These are phyloP conservation scores for Chrysaora quinquecirrha DNA, from an alignment of 30 jellyfish, hydroid and myxozoan species.

Conservation along the genomic window DNA sequence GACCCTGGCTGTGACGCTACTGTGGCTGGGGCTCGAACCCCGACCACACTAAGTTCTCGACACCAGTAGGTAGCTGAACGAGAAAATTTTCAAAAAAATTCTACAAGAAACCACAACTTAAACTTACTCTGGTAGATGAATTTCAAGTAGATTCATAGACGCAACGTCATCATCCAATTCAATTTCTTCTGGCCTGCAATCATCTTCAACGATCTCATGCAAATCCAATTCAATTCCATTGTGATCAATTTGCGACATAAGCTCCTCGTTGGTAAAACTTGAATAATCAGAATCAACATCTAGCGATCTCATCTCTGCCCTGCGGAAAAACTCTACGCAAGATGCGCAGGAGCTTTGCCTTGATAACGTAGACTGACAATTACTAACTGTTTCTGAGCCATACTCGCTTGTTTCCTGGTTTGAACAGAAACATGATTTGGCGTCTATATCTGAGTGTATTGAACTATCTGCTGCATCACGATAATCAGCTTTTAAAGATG, in stretches of 20 bases:
- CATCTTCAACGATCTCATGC: slow-evolving; percentile 20
- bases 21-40: too few species aligned
- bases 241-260: not conserved
- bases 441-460: slow-evolving; percentile 5
- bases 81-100: too few species aligned
- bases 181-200: not conserved
- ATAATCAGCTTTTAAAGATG: not conserved
- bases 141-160: slow-evolving; percentile 60
- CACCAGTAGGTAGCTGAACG: too few species aligned
- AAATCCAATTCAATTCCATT: slow-evolving; percentile 50
- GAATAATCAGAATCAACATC: slow-evolving; percentile 90
- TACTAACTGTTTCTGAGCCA: slow-evolving; percentile 62
- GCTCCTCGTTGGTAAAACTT: slow-evolving; percentile 82
- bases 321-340: slow-evolving; percentile 34
- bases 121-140: slow-evolving; percentile 57
- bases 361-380: slow-evolving; percentile 36
- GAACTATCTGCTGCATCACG: not conserved
- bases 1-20: too few species aligned
- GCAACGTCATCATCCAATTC: slow-evolving; percentile 53
- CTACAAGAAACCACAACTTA: too few species aligned
- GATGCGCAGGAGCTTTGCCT: slow-evolving; percentile 59
- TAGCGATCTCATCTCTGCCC: slow-evolving; percentile 32
- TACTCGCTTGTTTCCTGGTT: slow-evolving; percentile 52
- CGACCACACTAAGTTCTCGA: too few species aligned
- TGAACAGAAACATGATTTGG: slow-evolving; percentile 50